Percentiles rank a stretch among this genome's conserved stretches.
These are phyloP conservation scores for Leucophenga varia DNA, from an alignment of 1,140 invertebrate species.

Conservation along the genomic window DNA sequence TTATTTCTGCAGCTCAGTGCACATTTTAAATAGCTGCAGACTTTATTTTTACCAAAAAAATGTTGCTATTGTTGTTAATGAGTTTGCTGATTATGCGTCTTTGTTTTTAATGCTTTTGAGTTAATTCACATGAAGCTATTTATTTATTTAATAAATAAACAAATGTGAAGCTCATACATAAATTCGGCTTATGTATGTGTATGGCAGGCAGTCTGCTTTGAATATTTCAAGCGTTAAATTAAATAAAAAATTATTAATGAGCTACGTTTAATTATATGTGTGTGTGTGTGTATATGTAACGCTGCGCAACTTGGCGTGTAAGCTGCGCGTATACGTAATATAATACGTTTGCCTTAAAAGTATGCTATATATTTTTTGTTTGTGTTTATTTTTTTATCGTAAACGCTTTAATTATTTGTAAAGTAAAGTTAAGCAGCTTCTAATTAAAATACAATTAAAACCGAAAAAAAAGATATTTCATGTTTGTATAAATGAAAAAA, in stretches of 20 bases:
- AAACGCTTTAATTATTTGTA: too few relatives aligned
- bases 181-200: neutral
- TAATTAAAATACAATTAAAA: slow-evolving; percentile 4
- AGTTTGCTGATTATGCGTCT: slow-evolving; percentile 31
- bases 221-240: slow-evolving; percentile 51
- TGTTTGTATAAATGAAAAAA: too few relatives aligned
- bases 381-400: too few relatives aligned
- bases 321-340: neutral
- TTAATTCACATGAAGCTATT: slow-evolving; percentile 1
- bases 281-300: too few relatives aligned
- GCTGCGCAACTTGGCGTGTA: too few relatives aligned
- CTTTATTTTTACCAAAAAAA: too few relatives aligned
- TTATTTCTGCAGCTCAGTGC: too few relatives aligned
- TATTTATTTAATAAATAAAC: slow-evolving; percentile 21
- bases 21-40: too few relatives aligned
- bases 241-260: slow-evolving; percentile 52
- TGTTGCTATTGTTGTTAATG: too few relatives aligned
- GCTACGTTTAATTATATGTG: slow-evolving; percentile 37
- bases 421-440: neutral
- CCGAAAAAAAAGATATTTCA: neutral
- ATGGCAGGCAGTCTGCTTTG: slow-evolving; percentile 30
- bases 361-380: too few relatives aligned
- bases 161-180: neutral
- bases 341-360: slow-evolving; percentile 6
- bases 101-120: slow-evolving; percentile 1